These are phyloP conservation scores for Aleiodes alternator DNA, from an alignment of 2,888 invertebrate genomes.

Conservation along the genomic window DNA sequence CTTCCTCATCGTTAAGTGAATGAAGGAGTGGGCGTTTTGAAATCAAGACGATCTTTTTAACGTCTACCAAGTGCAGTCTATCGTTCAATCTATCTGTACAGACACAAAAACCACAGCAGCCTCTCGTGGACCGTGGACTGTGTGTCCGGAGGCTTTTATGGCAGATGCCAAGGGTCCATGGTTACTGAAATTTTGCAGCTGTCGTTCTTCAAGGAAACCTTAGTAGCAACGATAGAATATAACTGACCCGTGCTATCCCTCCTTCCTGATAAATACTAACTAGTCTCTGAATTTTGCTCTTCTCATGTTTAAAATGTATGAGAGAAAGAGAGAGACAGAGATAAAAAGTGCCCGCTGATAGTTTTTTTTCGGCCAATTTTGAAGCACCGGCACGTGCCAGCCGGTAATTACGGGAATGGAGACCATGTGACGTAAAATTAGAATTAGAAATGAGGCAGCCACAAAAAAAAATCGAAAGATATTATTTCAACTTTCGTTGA, in stretches of 20 bases:
- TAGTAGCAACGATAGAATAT: constrained; percentile 29
- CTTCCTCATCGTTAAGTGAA: constrained; percentile 3
- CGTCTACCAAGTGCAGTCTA: neutral
- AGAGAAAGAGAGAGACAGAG: neutral
- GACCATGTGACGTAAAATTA: constrained; percentile 5
- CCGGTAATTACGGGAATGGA: neutral
- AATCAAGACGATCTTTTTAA: constrained; percentile 9
- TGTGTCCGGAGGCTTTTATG: constrained; percentile 31
- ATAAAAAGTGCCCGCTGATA: neutral
- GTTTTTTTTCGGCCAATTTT: constrained; percentile 9
- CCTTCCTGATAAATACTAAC: constrained; percentile 3
- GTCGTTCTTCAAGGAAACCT: constrained; percentile 48
- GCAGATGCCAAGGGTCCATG: constrained; percentile 43
- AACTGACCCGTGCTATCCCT: constrained; percentile 19
- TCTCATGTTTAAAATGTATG: constrained; percentile 24
- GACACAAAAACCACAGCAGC: constrained; percentile 20
- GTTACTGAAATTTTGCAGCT: constrained; percentile 50
- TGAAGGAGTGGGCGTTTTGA: constrained; percentile 18
- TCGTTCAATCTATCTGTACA: constrained; percentile 14
- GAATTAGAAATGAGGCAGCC: neutral
- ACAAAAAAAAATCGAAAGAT: neutral
- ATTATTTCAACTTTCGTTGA: neutral
- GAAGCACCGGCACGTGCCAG: constrained; percentile 31
- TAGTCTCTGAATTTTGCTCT: constrained; percentile 1
- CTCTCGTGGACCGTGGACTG: constrained; percentile 23